phyloP scores from a whole-genome alignment of 2,797 vertebrate genomes.

The Taenioides sp. region DNA sequence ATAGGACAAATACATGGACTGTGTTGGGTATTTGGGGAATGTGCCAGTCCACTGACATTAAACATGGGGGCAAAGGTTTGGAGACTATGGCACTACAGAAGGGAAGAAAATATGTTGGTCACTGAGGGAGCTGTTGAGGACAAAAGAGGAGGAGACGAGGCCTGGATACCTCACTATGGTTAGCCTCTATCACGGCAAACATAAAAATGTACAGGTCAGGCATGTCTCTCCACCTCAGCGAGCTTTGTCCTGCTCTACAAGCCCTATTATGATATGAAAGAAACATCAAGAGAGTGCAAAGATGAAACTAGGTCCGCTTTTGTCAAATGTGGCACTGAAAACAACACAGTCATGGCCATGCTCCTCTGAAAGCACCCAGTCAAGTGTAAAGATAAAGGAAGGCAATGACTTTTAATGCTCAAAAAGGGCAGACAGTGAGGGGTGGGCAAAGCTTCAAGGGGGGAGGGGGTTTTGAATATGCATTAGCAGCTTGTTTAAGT shows the following conservation, averaged over 20 bases:
- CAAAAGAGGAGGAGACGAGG: constrained; percentile 51
- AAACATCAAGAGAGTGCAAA: constrained; percentile 21
- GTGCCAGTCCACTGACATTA: constrained; percentile 50
- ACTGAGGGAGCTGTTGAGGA: constrained; percentile 34
- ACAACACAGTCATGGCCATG: constrained; percentile 38
- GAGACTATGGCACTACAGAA: constrained; percentile 10
- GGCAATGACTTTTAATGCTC: constrained; percentile 58
- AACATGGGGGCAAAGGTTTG: constrained; percentile 30
- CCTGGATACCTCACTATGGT: constrained; percentile 48
- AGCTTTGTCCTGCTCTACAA: constrained; percentile 46
- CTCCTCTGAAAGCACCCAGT: constrained; percentile 55
- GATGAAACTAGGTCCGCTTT: constrained; percentile 39
- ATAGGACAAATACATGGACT: constrained; percentile 43
- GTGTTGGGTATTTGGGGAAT: constrained; percentile 57
- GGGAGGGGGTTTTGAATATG: constrained; percentile 16
- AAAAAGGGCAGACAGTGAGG: constrained; percentile 38
- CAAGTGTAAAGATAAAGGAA: constrained; percentile 57
- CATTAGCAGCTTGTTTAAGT: constrained; percentile 9
- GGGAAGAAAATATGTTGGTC: constrained; percentile 35
- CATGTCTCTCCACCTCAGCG: constrained; percentile 32
- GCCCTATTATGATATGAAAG: constrained; percentile 44
- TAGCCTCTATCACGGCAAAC: constrained; percentile 26
- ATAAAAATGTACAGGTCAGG: constrained; percentile 28
- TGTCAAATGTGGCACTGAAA: constrained; percentile 29
- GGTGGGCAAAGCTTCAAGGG: constrained; percentile 35